Base-by-base conservation (phyloP, 2,888 invertebrate genomes). In the Charanyca ferruginea region DNA sequence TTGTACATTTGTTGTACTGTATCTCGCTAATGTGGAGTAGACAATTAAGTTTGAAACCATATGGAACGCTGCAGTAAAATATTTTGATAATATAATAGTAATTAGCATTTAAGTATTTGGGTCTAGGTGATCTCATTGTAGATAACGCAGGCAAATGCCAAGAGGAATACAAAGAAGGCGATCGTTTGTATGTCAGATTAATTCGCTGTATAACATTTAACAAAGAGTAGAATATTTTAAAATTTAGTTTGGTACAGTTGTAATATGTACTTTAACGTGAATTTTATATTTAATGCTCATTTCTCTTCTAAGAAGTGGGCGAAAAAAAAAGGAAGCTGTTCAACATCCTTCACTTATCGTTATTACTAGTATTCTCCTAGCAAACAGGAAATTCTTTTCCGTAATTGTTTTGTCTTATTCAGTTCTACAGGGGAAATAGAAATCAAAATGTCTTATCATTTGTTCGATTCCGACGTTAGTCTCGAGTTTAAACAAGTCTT, bases 21-120 rank as follows among this genome's bases (percentile, higher is more conserved):
- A 74, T 81, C 77, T 83, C 73, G 61, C 75, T 83, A 77, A 81
- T 79, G 83, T 77, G 66, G 54, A 63, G 47, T 67, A 79, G 67
- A 77, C 76, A 78, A 80, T 83, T 74, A 78, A 73, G 76, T 80
- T 71, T 66, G 61, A 83, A 79, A 77, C 66, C 67, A 77, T 77
- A 72, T 62, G 63, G 64, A 74, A 79, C 52, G 51, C 49, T 67
- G 47, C 64, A 73, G 41, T 52, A 28, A 74, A 83, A 74, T 78
- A 81, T 74, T 73, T 78, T 80, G 71, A 72, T 76, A 66, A 72
- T 82, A 64, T 70, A 51, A 65, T 52, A 52, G 44, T 83, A 80
- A 81, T 77, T 82, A 80, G 70, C 64, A 61, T 66, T 70, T 35
- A 71, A 73, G 65, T 73, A 81, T 80, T 80, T 83, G 65, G 83